Conservation (phyloP, 2,113 vertebrate species). For the Donacobius atricapilla region DNA sequence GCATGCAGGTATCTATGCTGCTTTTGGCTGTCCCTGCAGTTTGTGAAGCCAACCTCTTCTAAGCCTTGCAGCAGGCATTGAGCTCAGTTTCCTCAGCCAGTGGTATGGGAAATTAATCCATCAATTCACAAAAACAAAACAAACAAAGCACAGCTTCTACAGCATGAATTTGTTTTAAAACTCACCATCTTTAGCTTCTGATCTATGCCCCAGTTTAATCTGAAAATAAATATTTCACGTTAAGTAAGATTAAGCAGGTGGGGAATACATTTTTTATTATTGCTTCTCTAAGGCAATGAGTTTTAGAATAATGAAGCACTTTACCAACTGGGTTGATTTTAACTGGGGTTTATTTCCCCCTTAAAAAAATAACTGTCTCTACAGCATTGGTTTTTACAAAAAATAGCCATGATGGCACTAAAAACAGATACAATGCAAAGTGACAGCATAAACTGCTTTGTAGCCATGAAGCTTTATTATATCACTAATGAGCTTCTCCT, state of each 20-base stretch:
- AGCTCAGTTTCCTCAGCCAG: neutral
- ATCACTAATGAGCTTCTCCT: neutral
- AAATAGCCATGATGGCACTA: neutral
- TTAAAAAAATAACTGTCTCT: neutral
- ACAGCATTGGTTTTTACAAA: neutral
- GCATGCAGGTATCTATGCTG: neutral
- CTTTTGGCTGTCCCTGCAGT: neutral
- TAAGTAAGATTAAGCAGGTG: neutral
- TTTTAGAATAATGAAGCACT: neutral
- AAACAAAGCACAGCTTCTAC: neutral
- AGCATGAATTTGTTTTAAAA: neutral
- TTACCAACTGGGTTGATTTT: neutral
- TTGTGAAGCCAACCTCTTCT: neutral
- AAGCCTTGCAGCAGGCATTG: neutral
- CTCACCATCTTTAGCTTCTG: constrained; percentile 97
- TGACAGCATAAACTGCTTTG: neutral
- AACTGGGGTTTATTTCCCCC: accelerated
- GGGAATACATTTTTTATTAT: neutral
- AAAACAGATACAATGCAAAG: neutral
- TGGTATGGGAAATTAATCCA: neutral
- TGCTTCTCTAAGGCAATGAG: neutral
- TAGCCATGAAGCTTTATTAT: neutral
- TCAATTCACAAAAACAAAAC: neutral
- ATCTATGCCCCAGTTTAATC: constrained; percentile 97
- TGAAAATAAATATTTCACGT: constrained; percentile 44